These are phyloP conservation scores for Drosophila leonis DNA, from an alignment of 2,888 invertebrate species.

Conservation along the genomic window DNA sequence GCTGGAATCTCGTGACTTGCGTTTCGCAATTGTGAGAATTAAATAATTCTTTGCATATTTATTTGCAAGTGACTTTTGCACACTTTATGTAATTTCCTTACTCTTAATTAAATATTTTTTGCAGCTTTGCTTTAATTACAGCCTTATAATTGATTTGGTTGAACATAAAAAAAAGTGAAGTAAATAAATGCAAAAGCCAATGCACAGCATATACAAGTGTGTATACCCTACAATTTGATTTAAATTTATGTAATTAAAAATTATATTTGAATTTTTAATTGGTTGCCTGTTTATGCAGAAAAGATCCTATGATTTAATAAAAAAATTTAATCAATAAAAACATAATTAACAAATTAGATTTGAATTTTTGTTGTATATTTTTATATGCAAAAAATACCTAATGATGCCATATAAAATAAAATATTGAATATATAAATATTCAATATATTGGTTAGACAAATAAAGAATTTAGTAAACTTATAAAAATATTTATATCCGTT, in stretches of 20 bases:
- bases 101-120: conserved; percentile 52
- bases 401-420: too few relatives aligned
- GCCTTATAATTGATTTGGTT: conserved; percentile 40
- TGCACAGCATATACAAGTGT: background rate
- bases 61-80: conserved; percentile 55
- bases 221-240: background rate
- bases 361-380: too few relatives aligned
- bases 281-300: too few relatives aligned
- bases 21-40: conserved; percentile 74
- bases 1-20: conserved; percentile 73
- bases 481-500: too few relatives aligned
- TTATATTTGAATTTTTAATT: too few relatives aligned
- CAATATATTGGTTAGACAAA: too few relatives aligned
- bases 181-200: background rate
- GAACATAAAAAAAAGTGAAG: conserved; percentile 26
- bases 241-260: background rate
- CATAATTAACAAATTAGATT: too few relatives aligned
- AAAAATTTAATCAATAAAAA: too few relatives aligned
- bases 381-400: too few relatives aligned
- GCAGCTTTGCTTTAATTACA: conserved; percentile 42
- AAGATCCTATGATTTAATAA: too few relatives aligned
- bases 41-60: conserved; percentile 79
- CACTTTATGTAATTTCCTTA: conserved; percentile 65
- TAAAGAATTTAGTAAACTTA: too few relatives aligned
- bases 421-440: too few relatives aligned